Base-by-base conservation (phyloP, 2,113 vertebrate genomes). In the Arizona elegans region DNA sequence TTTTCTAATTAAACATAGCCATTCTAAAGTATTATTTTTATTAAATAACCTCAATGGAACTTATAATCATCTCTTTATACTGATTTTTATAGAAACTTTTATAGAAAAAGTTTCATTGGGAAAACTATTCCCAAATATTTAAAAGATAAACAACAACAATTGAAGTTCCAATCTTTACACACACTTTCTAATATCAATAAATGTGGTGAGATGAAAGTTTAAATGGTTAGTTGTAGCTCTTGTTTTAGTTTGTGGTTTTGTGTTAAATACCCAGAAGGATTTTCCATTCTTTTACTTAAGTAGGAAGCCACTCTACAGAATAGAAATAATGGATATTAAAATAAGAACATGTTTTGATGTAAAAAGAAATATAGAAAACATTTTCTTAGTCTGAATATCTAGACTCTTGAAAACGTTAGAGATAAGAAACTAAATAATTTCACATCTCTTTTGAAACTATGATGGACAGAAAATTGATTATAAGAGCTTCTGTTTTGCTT, bases 401-500 rank as follows among this genome's bases (percentile, higher is more conserved):
- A 23, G 2, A 81, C 75, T 81, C 33, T 21, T 4, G 19, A 87
- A 92, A 10, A 86, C 8, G 29, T 89, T 5, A 90, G 65, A 94
- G 92, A 85, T 86, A 95, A 88, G 9, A 54, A 81, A 92, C 5
- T 86, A 70, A 93, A 86, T 86, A 47, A 8, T 92, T 91, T 90
- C 47, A 94, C 93, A 95, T 93, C 70, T 94, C 2, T 62, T 86
- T 93, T 89, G 29, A 55, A 93, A 91, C 47, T 88, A 24, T 92
- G 88, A 86, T 59, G 90, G 92, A 75, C 89, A 70, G 90, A 88
- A 92, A 91, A 95, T 90, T 81, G 93, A 93, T 81, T 90, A 88
- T 89, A 87, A 91, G n/a, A 95, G 47, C 33, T 95, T 96, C 95
- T 88, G 91, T 95, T 92, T 93, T 93, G 65, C 29, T 95, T 92